These are phyloP conservation scores for Drosophila paranaensis DNA, from an alignment of 2,888 invertebrate genomes.

Conservation along the genomic window DNA sequence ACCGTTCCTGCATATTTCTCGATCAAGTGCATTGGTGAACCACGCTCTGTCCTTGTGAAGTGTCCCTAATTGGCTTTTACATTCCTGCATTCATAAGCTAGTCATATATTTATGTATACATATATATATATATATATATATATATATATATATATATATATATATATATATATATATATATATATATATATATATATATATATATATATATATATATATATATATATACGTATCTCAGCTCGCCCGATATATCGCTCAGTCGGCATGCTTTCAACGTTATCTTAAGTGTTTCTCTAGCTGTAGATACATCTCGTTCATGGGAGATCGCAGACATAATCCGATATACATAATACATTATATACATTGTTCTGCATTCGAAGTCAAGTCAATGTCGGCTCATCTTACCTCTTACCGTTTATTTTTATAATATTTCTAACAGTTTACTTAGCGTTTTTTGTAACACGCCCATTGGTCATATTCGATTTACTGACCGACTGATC, in stretches of 20 bases:
- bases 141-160: background rate
- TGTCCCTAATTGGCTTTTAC: constrained; percentile 34
- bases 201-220: background rate
- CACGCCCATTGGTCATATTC: constrained; percentile 16
- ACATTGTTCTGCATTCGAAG: constrained; percentile 52
- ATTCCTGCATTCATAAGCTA: constrained; percentile 30
- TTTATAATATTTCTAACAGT: constrained; percentile 37
- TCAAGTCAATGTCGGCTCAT: constrained; percentile 46
- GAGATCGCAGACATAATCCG: constrained; percentile 22
- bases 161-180: background rate
- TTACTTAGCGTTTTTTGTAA: constrained; percentile 51
- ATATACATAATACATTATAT: constrained; percentile 36
- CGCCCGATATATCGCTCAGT: constrained; percentile 50
- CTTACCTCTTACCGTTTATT: constrained; percentile 43
- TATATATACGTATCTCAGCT: constrained; percentile 28
- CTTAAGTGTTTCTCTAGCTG: constrained; percentile 29
- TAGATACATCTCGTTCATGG: constrained; percentile 46
- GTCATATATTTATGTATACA: background rate
- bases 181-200: too few species aligned
- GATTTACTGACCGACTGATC: constrained; percentile 64
- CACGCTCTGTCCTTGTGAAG: constrained; percentile 22
- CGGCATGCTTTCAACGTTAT: constrained; percentile 67
- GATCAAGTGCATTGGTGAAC: constrained; percentile 53
- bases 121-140: background rate
- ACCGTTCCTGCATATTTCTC: constrained; percentile 7